Evolutionary conservation across 1,140 invertebrate genomes (phyloP).

Genomic region (Oncopodura yosiiana): DNA sequence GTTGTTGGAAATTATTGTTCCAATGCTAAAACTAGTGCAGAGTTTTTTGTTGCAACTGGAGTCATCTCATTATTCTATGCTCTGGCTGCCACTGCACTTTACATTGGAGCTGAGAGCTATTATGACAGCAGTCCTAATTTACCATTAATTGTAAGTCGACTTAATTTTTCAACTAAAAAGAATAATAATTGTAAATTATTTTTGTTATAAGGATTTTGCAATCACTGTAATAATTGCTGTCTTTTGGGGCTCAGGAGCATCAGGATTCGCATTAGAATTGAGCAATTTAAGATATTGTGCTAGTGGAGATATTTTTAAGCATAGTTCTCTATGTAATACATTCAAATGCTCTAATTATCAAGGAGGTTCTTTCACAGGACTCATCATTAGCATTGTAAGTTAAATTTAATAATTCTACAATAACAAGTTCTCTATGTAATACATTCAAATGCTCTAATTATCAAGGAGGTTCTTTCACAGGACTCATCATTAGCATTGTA

Average conservation of each 20-base stretch:
- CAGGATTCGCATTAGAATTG: conserved; percentile 56
- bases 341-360: too few relatives aligned
- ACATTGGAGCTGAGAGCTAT: conserved; percentile 49
- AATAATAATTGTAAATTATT: too few relatives aligned
- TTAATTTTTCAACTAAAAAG: too few relatives aligned
- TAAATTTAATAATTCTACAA: too few relatives aligned
- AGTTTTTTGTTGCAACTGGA: conserved; percentile 62
- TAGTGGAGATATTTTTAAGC: too few relatives aligned
- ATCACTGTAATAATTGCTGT: conserved; percentile 50
- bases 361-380: too few relatives aligned
- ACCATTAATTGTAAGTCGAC: conserved; percentile 44
- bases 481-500: conserved; percentile 31
- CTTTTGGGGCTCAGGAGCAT: conserved; percentile 56
- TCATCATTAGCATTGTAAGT: conserved; percentile 32
- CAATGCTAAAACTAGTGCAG: conserved; percentile 51
- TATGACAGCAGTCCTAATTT: conserved; percentile 49
- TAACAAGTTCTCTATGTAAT: too few relatives aligned
- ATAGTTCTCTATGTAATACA: too few relatives aligned
- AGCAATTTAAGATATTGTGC: too few relatives aligned
- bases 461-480: too few relatives aligned
- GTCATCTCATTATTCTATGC: conserved; percentile 56
- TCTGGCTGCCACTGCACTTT: conserved; percentile 49
- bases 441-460: too few relatives aligned
- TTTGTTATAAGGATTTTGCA: conserved; percentile 52
- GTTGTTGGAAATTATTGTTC: conserved; percentile 12